Conservation (phyloP, 2,113 vertebrate species). For the Prochilodus magdalenae region DNA sequence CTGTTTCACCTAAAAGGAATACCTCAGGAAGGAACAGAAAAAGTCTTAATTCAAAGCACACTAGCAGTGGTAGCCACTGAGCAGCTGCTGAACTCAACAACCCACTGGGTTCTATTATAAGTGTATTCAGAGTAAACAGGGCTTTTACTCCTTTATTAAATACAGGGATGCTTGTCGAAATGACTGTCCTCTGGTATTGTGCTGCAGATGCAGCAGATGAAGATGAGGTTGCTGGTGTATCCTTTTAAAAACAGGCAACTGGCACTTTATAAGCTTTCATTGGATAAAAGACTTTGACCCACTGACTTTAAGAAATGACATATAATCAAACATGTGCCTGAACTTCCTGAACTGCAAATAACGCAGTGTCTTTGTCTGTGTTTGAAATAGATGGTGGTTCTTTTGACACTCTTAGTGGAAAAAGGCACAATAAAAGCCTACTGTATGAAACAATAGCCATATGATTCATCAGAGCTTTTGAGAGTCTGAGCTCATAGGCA, state of each 20-base stretch:
- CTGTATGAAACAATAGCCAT: neutral
- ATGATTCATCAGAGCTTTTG: conserved; percentile 22
- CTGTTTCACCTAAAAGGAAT: neutral
- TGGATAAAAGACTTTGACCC: neutral
- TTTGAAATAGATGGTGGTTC: neutral
- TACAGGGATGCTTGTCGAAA: neutral
- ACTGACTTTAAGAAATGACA: neutral
- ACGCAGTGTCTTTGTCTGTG: neutral
- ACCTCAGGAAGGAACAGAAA: neutral
- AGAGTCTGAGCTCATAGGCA: conserved; percentile 2
- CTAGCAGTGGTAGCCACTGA: neutral
- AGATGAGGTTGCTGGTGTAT: neutral
- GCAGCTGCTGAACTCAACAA: too few species aligned
- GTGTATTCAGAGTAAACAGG: neutral
- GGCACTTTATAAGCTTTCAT: neutral
- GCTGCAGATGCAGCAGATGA: neutral
- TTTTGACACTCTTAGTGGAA: neutral
- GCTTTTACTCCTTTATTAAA: neutral
- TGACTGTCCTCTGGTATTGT: neutral
- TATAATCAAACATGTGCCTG: neutral
- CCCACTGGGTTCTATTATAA: neutral
- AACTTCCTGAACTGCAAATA: neutral
- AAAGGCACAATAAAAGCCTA: neutral
- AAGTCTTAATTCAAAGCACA: neutral
- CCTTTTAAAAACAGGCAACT: too few species aligned